Conservation (phyloP, 2,113 vertebrate genomes). For the Notothenia rossii region DNA sequence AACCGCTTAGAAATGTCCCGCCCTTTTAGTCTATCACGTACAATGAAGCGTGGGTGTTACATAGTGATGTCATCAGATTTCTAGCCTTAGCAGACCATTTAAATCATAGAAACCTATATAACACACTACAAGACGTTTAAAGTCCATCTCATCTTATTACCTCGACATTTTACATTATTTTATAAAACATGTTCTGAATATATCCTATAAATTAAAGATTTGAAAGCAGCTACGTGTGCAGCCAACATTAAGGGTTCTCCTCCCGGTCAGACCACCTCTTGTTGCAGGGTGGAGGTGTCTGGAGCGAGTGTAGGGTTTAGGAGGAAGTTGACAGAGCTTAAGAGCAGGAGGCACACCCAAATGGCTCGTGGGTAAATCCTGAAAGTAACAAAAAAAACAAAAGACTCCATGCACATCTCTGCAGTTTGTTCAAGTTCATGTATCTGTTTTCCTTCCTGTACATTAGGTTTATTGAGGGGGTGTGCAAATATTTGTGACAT, state of each 20-base stretch:
- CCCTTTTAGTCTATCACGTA: too few species aligned
- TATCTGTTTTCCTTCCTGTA: constrained; percentile 58
- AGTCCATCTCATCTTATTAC: too few species aligned
- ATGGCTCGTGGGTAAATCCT: constrained; percentile 60
- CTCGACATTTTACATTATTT: too few species aligned
- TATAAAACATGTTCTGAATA: too few species aligned
- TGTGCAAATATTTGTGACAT: constrained; percentile 52
- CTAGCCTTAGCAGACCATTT: too few species aligned
- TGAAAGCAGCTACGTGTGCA: constrained; percentile 1
- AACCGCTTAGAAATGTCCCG: too few species aligned
- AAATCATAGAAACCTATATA: too few species aligned
- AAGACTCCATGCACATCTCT: constrained; percentile 34
- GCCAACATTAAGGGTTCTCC: constrained; percentile 5
- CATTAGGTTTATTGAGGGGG: constrained; percentile 43
- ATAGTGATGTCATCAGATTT: too few species aligned
- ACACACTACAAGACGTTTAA: too few species aligned
- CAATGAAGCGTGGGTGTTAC: too few species aligned
- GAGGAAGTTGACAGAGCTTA: constrained; percentile 87
- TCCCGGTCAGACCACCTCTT: constrained; percentile 44
- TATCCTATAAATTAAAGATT: too few species aligned
- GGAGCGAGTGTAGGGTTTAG: constrained; percentile 67
- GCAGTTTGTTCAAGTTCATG: constrained; percentile 55
- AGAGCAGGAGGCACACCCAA: constrained; percentile 74
- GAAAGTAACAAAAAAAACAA: constrained; percentile 18
- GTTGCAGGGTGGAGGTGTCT: constrained; percentile 65